A percentile compares a stretch with the other conserved stretches of the same genome.
Conservation (phyloP, 2,888 invertebrate genomes). For the Netelia virgata region DNA sequence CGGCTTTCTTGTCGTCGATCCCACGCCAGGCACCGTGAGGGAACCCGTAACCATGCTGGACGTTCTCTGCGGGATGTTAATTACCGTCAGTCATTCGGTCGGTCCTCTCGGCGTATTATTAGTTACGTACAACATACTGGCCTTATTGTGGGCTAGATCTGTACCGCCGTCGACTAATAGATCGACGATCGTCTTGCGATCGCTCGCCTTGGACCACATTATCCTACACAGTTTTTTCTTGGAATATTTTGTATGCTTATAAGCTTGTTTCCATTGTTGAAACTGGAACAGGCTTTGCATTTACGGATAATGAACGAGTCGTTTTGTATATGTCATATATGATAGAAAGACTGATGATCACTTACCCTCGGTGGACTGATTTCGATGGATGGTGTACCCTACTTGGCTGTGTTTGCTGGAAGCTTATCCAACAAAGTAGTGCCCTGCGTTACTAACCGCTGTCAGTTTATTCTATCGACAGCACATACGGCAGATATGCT, state of each 20-base stretch:
- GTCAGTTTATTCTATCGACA: neutral
- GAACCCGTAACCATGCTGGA: neutral
- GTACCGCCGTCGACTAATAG: conserved; percentile 33
- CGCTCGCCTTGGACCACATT: conserved; percentile 67
- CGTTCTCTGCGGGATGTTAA: conserved; percentile 45
- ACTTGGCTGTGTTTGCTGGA: neutral
- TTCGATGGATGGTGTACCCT: neutral
- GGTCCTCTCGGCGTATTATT: conserved; percentile 45
- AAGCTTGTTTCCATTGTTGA: conserved; percentile 41
- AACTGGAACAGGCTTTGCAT: conserved; percentile 16
- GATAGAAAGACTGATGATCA: neutral
- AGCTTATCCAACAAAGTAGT: neutral
- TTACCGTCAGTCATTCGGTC: conserved; percentile 49
- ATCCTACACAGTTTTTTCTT: conserved; percentile 31
- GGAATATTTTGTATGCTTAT: neutral
- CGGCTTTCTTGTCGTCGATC: conserved; percentile 28
- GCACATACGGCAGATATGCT: neutral
- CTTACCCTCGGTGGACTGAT: neutral
- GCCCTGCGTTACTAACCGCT: conserved; percentile 33
- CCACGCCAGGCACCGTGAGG: conserved; percentile 19
- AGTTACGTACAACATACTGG: conserved; percentile 25
- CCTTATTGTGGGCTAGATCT: neutral
- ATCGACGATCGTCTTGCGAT: conserved; percentile 53
- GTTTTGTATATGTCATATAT: neutral
- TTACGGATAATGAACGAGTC: conserved; percentile 57